These are phyloP conservation scores for Semnornis frantzii DNA, from an alignment of 2,113 vertebrate genomes.

Conservation along the genomic window DNA sequence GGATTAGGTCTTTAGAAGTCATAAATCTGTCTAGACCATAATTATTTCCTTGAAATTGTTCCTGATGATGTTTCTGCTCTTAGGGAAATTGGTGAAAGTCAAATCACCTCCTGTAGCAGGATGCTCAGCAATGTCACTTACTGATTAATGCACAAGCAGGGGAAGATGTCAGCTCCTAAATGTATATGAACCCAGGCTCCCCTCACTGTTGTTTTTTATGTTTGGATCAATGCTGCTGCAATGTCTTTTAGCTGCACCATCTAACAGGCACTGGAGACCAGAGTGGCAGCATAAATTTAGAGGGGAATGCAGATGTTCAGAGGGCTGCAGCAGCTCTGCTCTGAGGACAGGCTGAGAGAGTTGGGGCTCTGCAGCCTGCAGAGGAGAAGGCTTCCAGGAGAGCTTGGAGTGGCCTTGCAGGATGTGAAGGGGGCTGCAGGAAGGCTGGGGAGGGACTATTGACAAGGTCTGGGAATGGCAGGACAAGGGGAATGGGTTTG, in stretches of 20 bases:
- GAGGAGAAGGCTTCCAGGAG: no score
- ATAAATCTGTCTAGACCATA: conserved; percentile 59
- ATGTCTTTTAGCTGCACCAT: background rate
- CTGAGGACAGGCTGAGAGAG: no score
- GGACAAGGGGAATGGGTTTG: no score
- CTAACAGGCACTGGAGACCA: background rate
- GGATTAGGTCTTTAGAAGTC: conserved; percentile 67
- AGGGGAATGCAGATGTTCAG: background rate
- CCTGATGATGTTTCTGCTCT: conserved; percentile 40
- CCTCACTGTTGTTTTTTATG: background rate
- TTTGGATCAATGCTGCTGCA: background rate
- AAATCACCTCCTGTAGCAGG: conserved; percentile 27
- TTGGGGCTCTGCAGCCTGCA: no score
- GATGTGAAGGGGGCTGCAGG: no score
- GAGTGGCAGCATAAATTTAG: background rate
- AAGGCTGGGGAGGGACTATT: no score
- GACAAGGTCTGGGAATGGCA: no score
- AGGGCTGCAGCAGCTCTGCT: no score
- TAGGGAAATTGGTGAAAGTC: conserved; percentile 51
- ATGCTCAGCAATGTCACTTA: conserved; percentile 19
- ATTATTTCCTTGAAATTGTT: conserved; percentile 64
- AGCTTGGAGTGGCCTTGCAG: no score
- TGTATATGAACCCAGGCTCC: background rate
- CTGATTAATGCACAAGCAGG: background rate
- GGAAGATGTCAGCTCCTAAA: conserved; percentile 11